phyloP scores from a whole-genome alignment of 2,797 vertebrate species.

The Acestrorhynchus altus region DNA sequence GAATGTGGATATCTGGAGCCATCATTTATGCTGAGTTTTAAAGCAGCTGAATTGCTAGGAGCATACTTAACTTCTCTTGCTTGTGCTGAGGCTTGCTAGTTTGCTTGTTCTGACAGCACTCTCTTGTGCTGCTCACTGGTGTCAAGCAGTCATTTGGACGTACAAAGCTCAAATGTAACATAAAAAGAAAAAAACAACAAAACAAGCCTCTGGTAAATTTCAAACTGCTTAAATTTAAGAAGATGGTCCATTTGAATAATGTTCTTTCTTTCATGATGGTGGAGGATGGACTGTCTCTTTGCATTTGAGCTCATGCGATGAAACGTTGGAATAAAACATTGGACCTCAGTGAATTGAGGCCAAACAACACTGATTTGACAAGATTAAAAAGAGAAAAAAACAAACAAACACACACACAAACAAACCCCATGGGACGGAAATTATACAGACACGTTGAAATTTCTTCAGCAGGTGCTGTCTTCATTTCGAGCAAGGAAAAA shows the following conservation, averaged over 20 bases:
- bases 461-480: conserved; percentile 23
- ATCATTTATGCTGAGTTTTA: conserved; percentile 70
- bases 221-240: conserved; percentile 46
- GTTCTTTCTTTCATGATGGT: conserved; percentile 4
- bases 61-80: conserved; percentile 63
- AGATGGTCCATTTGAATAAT: conserved; percentile 37
- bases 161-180: conserved; percentile 57
- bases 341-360: conserved; percentile 37
- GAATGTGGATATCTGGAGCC: conserved; percentile 62
- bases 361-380: conserved; percentile 44
- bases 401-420: conserved; percentile 16
- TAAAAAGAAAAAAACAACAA: conserved; percentile 5
- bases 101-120: conserved; percentile 71
- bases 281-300: conserved; percentile 14
- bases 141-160: conserved; percentile 66
- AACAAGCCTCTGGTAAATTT: conserved; percentile 46
- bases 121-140: conserved; percentile 66
- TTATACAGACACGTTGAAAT: conserved; percentile 23
- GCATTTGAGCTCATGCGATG: conserved; percentile 1
- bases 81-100: conserved; percentile 75
- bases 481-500: conserved; percentile 12
- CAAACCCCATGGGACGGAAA: conserved; percentile 26
- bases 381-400: conserved; percentile 32
- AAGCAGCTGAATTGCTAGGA: conserved; percentile 67
- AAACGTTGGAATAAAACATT: conserved; percentile 12